A percentile compares a stretch with the other conserved stretches of the same genome.
Conservation (phyloP, 2,113 vertebrate species). For the Chaetodon trifascialis region DNA sequence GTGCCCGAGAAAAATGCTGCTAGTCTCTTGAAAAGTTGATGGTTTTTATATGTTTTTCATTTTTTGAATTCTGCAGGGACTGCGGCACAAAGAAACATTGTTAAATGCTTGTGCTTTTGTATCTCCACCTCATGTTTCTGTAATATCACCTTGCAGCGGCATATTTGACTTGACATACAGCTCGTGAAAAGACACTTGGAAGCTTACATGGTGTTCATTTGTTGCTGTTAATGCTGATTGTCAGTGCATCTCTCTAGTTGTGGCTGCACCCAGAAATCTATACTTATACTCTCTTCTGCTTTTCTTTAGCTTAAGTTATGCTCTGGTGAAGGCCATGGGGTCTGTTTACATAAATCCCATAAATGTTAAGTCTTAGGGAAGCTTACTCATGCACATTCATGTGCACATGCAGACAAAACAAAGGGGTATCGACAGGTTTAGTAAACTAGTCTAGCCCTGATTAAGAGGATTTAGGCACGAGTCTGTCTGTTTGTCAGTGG, state of each 20-base stretch:
- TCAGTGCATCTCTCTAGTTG: constrained; percentile 25
- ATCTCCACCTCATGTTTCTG: neutral
- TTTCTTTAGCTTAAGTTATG: constrained; percentile 73
- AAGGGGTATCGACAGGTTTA: constrained; percentile 51
- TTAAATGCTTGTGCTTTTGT: constrained; percentile 14
- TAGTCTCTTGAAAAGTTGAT: constrained; percentile 12
- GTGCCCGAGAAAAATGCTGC: constrained; percentile 12
- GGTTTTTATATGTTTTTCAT: neutral
- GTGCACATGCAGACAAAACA: constrained; percentile 51
- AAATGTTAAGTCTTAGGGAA: constrained; percentile 57
- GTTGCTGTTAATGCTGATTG: constrained; percentile 25
- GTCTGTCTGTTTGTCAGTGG: constrained; percentile 46
- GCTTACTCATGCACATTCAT: constrained; percentile 42
- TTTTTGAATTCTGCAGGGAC: constrained; percentile 11
- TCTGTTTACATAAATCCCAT: constrained; percentile 78
- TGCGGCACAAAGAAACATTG: neutral
- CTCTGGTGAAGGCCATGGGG: constrained; percentile 50
- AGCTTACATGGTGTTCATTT: constrained; percentile 15
- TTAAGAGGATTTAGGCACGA: constrained; percentile 70
- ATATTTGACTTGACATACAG: neutral
- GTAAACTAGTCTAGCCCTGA: constrained; percentile 35
- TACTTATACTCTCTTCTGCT: constrained; percentile 37
- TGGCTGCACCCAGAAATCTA: constrained; percentile 21
- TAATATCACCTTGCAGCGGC: neutral
- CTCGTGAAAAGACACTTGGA: neutral